Percentiles rank a stretch among this genome's conserved stretches.
Conservation (phyloP, 2,797 vertebrate genomes). For the Acanthiza pusilla region DNA sequence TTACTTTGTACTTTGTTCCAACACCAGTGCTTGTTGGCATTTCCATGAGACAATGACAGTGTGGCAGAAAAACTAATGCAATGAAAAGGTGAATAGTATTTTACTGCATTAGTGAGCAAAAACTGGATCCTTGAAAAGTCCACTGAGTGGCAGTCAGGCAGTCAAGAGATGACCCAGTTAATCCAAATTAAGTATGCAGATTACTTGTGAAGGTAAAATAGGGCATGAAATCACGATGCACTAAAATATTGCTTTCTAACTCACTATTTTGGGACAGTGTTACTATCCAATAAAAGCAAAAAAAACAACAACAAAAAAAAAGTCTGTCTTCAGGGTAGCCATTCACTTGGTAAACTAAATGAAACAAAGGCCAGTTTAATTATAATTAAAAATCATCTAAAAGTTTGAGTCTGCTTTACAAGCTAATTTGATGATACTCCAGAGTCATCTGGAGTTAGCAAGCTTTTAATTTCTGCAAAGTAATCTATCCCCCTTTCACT, state of each 20-base stretch:
- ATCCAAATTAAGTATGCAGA: neutral
- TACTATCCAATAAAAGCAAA: neutral
- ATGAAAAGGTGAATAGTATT: neutral
- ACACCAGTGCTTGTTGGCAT: neutral
- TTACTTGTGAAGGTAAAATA: neutral
- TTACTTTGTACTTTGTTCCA: conserved; percentile 25
- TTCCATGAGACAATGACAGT: neutral
- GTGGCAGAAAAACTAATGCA: neutral
- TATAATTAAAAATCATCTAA: neutral
- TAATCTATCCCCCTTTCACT: neutral
- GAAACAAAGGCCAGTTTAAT: neutral
- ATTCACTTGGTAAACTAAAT: neutral
- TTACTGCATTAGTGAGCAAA: conserved; percentile 11
- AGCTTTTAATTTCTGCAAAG: neutral
- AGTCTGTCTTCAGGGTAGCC: neutral
- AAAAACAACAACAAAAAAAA: neutral
- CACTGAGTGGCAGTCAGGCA: neutral
- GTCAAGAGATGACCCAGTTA: neutral
- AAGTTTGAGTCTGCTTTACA: neutral
- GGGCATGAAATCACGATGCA: neutral
- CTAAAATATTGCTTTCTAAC: neutral
- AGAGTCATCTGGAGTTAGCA: neutral
- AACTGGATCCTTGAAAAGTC: neutral
- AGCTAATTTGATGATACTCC: neutral
- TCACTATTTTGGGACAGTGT: neutral